These are phyloP conservation scores for Montipora foliosa DNA, from an alignment of 64 coral and sea anemone species.

Conservation along the genomic window DNA sequence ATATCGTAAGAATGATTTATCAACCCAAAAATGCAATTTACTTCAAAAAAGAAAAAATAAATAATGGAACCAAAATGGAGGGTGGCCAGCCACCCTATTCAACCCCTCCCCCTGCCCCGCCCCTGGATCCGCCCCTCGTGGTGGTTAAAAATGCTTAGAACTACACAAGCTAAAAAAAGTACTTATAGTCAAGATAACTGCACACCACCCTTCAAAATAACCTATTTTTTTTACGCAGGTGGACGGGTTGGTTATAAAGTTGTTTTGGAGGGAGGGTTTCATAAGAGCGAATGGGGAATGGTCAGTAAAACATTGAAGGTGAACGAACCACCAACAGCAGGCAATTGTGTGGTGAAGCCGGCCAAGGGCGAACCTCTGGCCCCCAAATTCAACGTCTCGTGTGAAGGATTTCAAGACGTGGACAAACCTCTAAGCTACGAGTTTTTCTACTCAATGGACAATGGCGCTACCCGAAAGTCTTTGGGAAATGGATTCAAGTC, in stretches of 20 bases:
- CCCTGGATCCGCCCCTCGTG: too few species aligned
- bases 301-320: not conserved
- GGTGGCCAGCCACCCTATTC: too few species aligned
- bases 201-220: not conserved
- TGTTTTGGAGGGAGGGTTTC: not conserved
- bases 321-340: constrained; percentile 20
- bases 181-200: too few species aligned
- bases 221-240: not conserved
- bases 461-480: not conserved
- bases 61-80: too few species aligned
- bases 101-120: accelerated
- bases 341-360: not conserved
- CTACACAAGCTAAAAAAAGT: too few species aligned
- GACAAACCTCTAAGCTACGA: constrained; percentile 28
- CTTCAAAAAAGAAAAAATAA: too few species aligned
- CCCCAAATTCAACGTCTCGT: not conserved
- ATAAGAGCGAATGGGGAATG: not conserved
- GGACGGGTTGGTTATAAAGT: not conserved
- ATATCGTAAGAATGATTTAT: too few species aligned
- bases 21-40: too few species aligned
- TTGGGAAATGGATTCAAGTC: not conserved
- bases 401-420: not conserved
- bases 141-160: too few species aligned
- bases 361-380: not conserved
- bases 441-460: not conserved